Base-by-base conservation (phyloP, 1,140 invertebrate species). In the Euura lappo region DNA sequence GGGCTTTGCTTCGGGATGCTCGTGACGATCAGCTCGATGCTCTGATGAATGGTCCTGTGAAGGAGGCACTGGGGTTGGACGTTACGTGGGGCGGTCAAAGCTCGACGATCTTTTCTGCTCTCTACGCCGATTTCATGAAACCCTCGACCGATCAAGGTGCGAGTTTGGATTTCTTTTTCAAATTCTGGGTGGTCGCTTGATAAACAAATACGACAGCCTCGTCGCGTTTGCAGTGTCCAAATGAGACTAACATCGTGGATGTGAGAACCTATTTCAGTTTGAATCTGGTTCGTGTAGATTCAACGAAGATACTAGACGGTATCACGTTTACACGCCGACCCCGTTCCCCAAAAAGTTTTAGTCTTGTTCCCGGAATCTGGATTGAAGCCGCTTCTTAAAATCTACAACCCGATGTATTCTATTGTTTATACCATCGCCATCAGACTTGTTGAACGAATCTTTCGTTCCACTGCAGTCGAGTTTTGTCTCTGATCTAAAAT, bases 81-180 rank as follows among this genome's bases (percentile, higher is more conserved):
- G 90, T 92, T 1, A 83, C 77, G 6, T 96, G 93, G 92, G 91
- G 90, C 60, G 81, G 78, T 5, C 91, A 93, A 78, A 89, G 90
- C 5, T 75, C 75, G 4, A 44, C 72, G 0, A 94, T 96, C 0
- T 96, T 96, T 83, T 72, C 79, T 47, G 84, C 80, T 10, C 89
- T 95, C 44, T 75, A 71, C 13, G 90, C 75, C 28, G 95, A 97
- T 81, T 97, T 97, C 78, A 97, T 97, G 95, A 95, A 94, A 81
- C 94, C 95, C 10, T 94, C 94, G 44, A 91, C 92, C 8, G 80
- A 92, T 66, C 88, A 92, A 79, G 90, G 92, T 93, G 81, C 83
- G 86, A 81, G 60, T 13, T 28, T 28, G 1, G 28, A 28, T 28
- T 28, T 28, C 28, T 28, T 28, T 28, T 60, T 60, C 3, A n/a